Evolutionary conservation across 2,888 invertebrate genomes (phyloP).

Genomic region (Drosophila fulvimacula): DNA sequence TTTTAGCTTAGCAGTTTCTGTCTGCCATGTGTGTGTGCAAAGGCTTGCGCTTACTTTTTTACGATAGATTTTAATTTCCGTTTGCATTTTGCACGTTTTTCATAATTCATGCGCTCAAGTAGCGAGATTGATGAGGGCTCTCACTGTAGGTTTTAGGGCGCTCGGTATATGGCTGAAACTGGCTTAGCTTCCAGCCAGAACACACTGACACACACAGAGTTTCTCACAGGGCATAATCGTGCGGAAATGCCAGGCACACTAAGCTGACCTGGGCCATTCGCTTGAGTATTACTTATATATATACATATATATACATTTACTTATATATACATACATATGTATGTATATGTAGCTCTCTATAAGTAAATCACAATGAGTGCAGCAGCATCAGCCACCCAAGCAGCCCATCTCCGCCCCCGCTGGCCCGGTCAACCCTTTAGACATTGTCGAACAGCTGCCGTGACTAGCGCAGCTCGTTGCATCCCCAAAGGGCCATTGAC

Average conservation of each 20-base stretch:
- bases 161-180: constrained; percentile 29
- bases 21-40: constrained; percentile 21
- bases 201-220: constrained; percentile 34
- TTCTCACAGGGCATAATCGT: constrained; percentile 65
- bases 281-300: constrained; percentile 68
- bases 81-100: constrained; percentile 78
- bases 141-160: constrained; percentile 47
- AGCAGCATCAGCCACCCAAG: constrained; percentile 40
- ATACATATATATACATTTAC: background rate
- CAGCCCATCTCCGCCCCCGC: constrained; percentile 8
- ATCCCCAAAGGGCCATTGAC: constrained; percentile 84
- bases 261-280: constrained; percentile 73
- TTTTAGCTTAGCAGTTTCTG: constrained; percentile 37
- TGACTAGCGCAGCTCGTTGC: constrained; percentile 59
- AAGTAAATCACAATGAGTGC: constrained; percentile 76
- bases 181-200: constrained; percentile 49
- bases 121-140: constrained; percentile 76
- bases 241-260: constrained; percentile 76
- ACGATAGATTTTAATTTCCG: constrained; percentile 77
- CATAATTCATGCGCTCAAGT: constrained; percentile 79
- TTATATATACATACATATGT: constrained; percentile 12
- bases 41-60: constrained; percentile 38
- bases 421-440: constrained; percentile 61
- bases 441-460: constrained; percentile 74
- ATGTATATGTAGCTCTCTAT: constrained; percentile 39